Percentiles rank a stretch among this genome's conserved stretches.
Evolutionary conservation across 1,140 invertebrate species (phyloP).

Genomic region (Heterodera schachtii): DNA sequence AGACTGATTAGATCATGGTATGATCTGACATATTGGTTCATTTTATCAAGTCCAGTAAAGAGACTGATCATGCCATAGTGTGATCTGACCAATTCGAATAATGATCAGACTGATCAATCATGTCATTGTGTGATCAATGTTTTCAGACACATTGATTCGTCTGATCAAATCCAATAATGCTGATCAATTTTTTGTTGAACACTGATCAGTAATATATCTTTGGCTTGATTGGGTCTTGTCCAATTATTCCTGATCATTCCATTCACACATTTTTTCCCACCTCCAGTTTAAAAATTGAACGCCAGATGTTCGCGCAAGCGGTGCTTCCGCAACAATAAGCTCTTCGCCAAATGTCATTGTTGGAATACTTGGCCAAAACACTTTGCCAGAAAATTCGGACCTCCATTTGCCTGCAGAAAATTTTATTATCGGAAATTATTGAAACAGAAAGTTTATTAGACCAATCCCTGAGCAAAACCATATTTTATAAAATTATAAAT

Average conservation of each 20-base stretch:
- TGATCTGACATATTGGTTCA: too few species aligned
- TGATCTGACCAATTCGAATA: too few species aligned
- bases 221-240: background rate
- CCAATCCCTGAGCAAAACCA: background rate
- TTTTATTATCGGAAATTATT: slow-evolving; percentile 2
- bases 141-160: too few species aligned
- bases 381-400: slow-evolving; percentile 60
- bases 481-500: too few species aligned
- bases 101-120: too few species aligned
- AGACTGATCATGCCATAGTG: too few species aligned
- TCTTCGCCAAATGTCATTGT: slow-evolving; percentile 66
- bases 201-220: too few species aligned
- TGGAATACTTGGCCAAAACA: slow-evolving; percentile 65
- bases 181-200: too few species aligned
- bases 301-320: slow-evolving; percentile 58
- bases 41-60: too few species aligned
- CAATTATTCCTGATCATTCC: background rate
- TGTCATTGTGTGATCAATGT: too few species aligned
- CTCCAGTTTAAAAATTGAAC: slow-evolving; percentile 64
- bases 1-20: too few species aligned
- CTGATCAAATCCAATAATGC: too few species aligned
- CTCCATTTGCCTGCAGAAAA: slow-evolving; percentile 64
- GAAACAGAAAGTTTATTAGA: background rate
- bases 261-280: slow-evolving; percentile 34
- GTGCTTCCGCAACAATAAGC: slow-evolving; percentile 60